Base-by-base conservation (phyloP, 1,140 invertebrate genomes). In the Cydia strobilella region DNA sequence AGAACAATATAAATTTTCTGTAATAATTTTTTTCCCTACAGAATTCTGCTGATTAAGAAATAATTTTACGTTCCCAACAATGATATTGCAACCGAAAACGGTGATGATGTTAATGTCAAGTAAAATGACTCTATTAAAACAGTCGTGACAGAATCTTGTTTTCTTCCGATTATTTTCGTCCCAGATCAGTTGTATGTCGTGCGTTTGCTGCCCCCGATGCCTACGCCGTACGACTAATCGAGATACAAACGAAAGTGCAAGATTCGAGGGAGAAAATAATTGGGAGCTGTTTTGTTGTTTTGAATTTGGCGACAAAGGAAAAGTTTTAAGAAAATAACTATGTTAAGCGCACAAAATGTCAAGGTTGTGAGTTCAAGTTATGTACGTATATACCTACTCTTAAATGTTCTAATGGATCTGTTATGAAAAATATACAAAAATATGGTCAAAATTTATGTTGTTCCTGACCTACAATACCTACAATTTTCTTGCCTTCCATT, bases 231-330 rank as follows among this genome's bases (percentile, higher is more conserved):
- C 27, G 31, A 31, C 27, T 74, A 74, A 74, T 74, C 54, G 73
- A 66, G 10, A 39, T 25, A 31, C 13, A 74, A 69, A 74, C 73
- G 80, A 86, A 84, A 84, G 82, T 84, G 76, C 5, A 48, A 20
- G 39, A 74, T 15, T 45, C 20, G 48, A 72, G 71, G 45, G 20
- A 72, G n/a, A 18, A 59, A 76, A 73, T 82, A 76, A 81, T 81
- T 75, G 6, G n/a, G 1, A 9, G n/a, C 51, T 54, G 2, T 54
- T 39, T 10, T 10, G 35, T 39, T 9, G 9, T 39, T 39, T 39
- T 39, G 0, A 39, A 39, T 39, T 1, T 39, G 35, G 35, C 9
- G 35, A 39, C 9, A 35, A 35, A 10, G 7, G 35, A 39, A 39
- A 39, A 39, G 35, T 39, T 10, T 35, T 39, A 2, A 39, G 7